phyloP scores from a whole-genome alignment of 2,797 vertebrate species.

The Uromys caudimaculatus region DNA sequence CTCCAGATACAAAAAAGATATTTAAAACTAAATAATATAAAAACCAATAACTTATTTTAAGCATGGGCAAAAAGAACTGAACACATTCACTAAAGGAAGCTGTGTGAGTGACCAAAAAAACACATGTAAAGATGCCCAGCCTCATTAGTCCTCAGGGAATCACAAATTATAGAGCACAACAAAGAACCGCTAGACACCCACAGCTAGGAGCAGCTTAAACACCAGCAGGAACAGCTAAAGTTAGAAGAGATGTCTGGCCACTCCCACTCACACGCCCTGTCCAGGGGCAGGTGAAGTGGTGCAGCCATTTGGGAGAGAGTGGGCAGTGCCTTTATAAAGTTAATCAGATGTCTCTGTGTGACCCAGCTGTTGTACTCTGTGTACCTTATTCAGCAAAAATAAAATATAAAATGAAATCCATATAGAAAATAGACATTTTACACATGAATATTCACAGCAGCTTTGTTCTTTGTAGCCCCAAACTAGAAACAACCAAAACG shows the following conservation, averaged over 20 bases:
- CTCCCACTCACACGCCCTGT: not conserved
- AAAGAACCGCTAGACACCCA: not conserved
- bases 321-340: not conserved
- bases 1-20: not conserved
- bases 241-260: not conserved
- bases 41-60: not conserved
- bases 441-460: not conserved
- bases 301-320: not conserved
- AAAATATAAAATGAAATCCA: not conserved
- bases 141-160: constrained; percentile 12
- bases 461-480: not conserved
- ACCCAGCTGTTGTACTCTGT: not conserved
- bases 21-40: constrained; percentile 38
- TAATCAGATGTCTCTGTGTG: not conserved
- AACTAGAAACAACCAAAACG: constrained; percentile 17
- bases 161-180: constrained; percentile 13
- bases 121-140: not conserved
- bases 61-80: not conserved
- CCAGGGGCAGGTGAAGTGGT: not conserved
- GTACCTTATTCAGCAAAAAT: not conserved
- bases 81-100: constrained; percentile 6
- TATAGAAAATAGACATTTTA: not conserved
- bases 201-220: not conserved
- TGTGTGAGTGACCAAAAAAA: not conserved
- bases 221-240: not conserved